A percentile compares a stretch with the other conserved stretches of the same genome.
These are phyloP conservation scores for Nymphalis polychloros DNA, from an alignment of 2,888 invertebrate genomes.

Conservation along the genomic window DNA sequence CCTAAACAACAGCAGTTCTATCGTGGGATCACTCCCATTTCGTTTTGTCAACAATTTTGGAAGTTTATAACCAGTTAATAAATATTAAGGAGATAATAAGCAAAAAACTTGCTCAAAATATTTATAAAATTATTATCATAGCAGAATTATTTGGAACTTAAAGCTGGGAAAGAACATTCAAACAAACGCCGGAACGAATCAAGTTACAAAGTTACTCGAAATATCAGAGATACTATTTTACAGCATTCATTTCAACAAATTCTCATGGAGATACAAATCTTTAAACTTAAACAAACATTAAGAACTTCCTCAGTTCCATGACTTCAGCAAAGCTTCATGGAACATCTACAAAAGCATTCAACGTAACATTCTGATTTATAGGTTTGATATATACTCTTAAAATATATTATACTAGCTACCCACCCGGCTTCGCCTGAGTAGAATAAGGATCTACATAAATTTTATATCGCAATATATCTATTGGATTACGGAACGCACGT, in stretches of 20 bases:
- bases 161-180: not conserved
- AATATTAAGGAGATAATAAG: no score
- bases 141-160: not conserved
- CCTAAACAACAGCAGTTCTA: no score
- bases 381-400: not conserved
- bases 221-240: slow-evolving; percentile 3
- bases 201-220: slow-evolving; percentile 1
- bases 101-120: no score
- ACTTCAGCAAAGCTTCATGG: not conserved
- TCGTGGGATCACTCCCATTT: no score
- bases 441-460: no score
- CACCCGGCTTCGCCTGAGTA: no score
- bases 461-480: no score
- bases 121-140: not conserved
- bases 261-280: slow-evolving; percentile 10
- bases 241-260: slow-evolving; percentile 9
- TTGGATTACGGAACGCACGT: no score
- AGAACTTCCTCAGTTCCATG: slow-evolving; percentile 4
- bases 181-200: not conserved
- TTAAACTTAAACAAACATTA: slow-evolving; percentile 9
- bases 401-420: no score
- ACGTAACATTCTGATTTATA: not conserved
- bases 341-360: not conserved
- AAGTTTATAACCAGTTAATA: no score
- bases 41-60: no score